Evolutionary conservation across 2,113 vertebrate species (phyloP), one percentile per base, ranked within the genome.

Genomic region (Bagarius yarrelli): DNA sequence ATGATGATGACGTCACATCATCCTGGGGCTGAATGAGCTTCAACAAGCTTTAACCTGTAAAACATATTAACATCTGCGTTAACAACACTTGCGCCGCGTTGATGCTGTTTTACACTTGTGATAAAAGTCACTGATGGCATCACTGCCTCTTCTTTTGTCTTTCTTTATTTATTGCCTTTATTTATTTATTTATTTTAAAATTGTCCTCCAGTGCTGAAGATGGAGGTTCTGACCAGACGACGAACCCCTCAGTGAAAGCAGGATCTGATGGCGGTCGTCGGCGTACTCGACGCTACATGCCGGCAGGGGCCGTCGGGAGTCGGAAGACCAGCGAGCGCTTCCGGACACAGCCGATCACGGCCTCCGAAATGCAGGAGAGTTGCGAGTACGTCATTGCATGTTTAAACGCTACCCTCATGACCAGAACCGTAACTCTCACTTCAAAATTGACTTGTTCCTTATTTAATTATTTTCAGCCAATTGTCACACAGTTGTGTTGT

Each of bases 271-370:
- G 83, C 30, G 55, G 85, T 19, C 89, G 90, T 3, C 88, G 91
- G 1, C 89, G 91, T 70, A 67, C 89, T 30, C 87, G 91, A 2
- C 90, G 92, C 0, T 93, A 92, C 88, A 71, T 92, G 14, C 88
- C 89, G 0, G 71, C 83, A 0, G 88, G 85, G 1, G 27, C 89
- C 2, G 86, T 81, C 1, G 87, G 78, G 4, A 84, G 84, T 21
- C 91, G 93, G 74, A 93, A 92, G 84, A 89, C 77, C 72, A 87
- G 80, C n/a, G 94, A 94, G 13, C 93, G 93, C 67, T 94, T 94
- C 88, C 88, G 90, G 86, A 94, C 94, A 0, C 94, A 94, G 85
- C 94, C 94, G 0, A 87, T 94, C 80, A 94, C 93, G 15, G 90
- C 92, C 79, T 87, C 77, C n/a, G 93, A 94, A 87, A 87, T 91